A percentile compares a stretch with the other conserved stretches of the same genome.
These are phyloP conservation scores for Dryobotodes eremita DNA, from an alignment of 2,888 invertebrate genomes.

Conservation along the genomic window DNA sequence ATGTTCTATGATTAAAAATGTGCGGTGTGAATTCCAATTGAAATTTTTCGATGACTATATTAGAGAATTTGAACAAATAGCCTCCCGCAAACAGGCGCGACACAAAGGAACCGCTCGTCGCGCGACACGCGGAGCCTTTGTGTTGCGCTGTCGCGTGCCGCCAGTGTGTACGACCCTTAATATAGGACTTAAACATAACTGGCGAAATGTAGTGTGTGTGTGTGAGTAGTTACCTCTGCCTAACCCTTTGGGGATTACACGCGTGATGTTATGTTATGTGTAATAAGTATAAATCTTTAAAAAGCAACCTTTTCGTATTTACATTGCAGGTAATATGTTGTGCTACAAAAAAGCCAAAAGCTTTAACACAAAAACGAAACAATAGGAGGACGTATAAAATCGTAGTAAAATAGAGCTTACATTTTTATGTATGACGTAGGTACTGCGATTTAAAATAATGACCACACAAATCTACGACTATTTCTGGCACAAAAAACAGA, in stretches of 20 bases:
- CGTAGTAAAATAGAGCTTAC: constrained; percentile 30
- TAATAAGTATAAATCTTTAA: too few species aligned
- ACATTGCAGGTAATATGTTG: background rate
- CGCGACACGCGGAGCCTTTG: too few species aligned
- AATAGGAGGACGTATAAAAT: constrained; percentile 23
- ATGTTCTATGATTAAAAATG: background rate
- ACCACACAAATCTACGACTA: constrained; percentile 18
- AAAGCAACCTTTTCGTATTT: background rate
- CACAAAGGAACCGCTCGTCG: too few species aligned
- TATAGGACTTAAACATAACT: too few species aligned
- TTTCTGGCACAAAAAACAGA: background rate
- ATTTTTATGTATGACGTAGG: constrained; percentile 24
- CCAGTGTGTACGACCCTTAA: too few species aligned
- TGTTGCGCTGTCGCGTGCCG: too few species aligned
- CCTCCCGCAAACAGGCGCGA: too few species aligned
- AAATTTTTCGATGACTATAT: background rate
- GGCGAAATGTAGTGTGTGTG: too few species aligned
- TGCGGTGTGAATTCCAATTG: background rate
- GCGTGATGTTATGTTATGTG: too few species aligned
- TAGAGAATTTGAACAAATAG: too few species aligned
- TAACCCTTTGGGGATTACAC: too few species aligned
- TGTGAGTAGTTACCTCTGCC: too few species aligned
- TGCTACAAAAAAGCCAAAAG: background rate
- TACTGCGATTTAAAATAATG: constrained; percentile 33
- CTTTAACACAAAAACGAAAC: constrained; percentile 13